phyloP scores from a whole-genome alignment of 2,888 invertebrate genomes.

The Gryllus longicercus region DNA sequence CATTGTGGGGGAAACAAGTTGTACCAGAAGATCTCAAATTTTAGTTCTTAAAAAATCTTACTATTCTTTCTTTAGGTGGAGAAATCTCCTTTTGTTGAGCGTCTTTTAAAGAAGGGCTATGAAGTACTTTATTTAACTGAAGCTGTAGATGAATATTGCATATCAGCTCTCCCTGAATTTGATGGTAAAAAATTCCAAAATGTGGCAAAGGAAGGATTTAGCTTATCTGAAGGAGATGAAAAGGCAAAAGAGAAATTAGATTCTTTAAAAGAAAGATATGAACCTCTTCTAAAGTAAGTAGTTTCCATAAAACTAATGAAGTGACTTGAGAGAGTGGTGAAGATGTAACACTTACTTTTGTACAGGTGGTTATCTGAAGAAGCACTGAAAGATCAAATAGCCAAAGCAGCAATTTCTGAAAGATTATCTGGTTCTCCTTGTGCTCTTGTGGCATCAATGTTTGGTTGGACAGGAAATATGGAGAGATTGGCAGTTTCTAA shows the following conservation, averaged over 20 bases:
- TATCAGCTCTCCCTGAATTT: slow-evolving; percentile 94
- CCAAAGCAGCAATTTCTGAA: slow-evolving; percentile 81
- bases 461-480: slow-evolving; percentile 99
- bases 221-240: slow-evolving; percentile 65
- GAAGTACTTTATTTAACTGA: slow-evolving; percentile 93
- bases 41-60: no score
- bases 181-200: slow-evolving; percentile 99
- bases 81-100: slow-evolving; percentile 92
- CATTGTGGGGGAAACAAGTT: no score
- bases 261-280: slow-evolving; percentile 70
- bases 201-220: slow-evolving; percentile 96
- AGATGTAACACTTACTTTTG: not conserved
- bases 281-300: slow-evolving; percentile 66
- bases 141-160: slow-evolving; percentile 97
- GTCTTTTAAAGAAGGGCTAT: slow-evolving; percentile 86
- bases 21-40: no score
- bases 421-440: slow-evolving; percentile 89
- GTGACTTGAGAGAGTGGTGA: not conserved
- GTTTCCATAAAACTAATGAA: not conserved
- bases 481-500: slow-evolving; percentile 92
- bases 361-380: slow-evolving; percentile 79
- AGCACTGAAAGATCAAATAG: slow-evolving; percentile 71
- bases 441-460: slow-evolving; percentile 92
- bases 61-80: slow-evolving; percentile 55
- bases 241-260: slow-evolving; percentile 69